phyloP scores from a whole-genome alignment of 2,888 invertebrate species.

The Himalopsyche kuldschensis region DNA sequence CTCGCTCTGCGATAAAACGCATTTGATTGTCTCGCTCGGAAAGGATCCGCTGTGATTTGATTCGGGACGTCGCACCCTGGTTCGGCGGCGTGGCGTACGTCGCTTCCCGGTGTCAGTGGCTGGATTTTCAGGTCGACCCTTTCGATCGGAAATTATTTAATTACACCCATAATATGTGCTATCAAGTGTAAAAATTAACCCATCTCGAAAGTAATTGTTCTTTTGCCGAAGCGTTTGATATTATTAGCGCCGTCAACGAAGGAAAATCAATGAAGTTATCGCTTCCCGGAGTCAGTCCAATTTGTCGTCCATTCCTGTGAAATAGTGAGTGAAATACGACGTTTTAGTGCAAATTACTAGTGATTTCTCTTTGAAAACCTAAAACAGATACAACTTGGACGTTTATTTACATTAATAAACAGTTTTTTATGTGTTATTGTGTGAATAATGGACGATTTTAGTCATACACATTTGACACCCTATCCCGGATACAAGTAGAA shows the following conservation, averaged over 20 bases:
- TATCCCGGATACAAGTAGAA: background rate
- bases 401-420: background rate
- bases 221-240: background rate
- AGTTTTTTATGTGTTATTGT: background rate
- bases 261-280: background rate
- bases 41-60: background rate
- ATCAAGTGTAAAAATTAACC: background rate
- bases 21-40: background rate
- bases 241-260: background rate
- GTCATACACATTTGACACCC: background rate
- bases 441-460: background rate
- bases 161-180: background rate
- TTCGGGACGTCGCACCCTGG: background rate
- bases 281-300: background rate
- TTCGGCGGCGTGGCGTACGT: background rate
- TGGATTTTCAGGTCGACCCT: background rate
- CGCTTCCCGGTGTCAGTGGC: background rate
- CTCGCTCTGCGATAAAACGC: background rate
- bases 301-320: background rate
- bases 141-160: slow-evolving; percentile 1
- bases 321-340: background rate
- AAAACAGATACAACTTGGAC: background rate
- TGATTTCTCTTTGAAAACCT: background rate
- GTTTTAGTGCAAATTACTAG: background rate
- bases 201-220: background rate